Evolutionary conservation across 2,888 invertebrate species (phyloP).

Genomic region (Clostera curtula): DNA sequence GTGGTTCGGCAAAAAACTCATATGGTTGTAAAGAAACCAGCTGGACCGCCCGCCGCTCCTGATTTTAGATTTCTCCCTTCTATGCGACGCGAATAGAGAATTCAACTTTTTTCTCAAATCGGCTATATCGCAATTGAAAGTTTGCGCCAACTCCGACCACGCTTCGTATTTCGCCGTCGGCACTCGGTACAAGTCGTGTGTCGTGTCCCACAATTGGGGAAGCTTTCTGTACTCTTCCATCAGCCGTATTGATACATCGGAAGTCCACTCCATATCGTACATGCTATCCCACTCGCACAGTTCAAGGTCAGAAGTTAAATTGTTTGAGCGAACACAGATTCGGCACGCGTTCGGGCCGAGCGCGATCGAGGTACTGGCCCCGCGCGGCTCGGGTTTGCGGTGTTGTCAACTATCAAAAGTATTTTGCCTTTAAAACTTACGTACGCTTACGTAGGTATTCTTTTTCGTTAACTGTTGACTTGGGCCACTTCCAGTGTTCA

Average conservation of each 20-base stretch:
- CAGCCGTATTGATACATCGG: slow-evolving; percentile 38
- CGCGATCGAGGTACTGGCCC: slow-evolving; percentile 27
- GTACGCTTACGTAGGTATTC: too few species aligned
- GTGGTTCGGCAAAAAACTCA: slow-evolving; percentile 51
- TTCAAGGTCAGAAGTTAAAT: slow-evolving; percentile 16
- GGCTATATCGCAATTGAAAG: slow-evolving; percentile 47
- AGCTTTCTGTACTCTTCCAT: slow-evolving; percentile 41
- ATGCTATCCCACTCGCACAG: slow-evolving; percentile 19
- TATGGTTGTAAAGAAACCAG: slow-evolving; percentile 53
- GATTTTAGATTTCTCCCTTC: slow-evolving; percentile 53
- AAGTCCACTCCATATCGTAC: slow-evolving; percentile 50
- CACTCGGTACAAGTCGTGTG: slow-evolving; percentile 39
- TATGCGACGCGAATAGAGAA: slow-evolving; percentile 58
- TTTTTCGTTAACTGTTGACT: too few species aligned
- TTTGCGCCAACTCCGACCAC: slow-evolving; percentile 44
- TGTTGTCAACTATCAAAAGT: too few species aligned
- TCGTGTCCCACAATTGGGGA: slow-evolving; percentile 48
- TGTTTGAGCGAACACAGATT: slow-evolving; percentile 25
- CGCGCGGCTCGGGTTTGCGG: slow-evolving; percentile 9
- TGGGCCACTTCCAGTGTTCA: too few species aligned
- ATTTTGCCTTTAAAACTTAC: too few species aligned
- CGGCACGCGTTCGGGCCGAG: slow-evolving; percentile 30
- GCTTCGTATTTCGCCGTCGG: slow-evolving; percentile 49
- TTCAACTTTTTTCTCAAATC: slow-evolving; percentile 58
- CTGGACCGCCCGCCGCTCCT: slow-evolving; percentile 39